phyloP scores from a whole-genome alignment of 2,113 vertebrate species.

The Noctilio leporinus region DNA sequence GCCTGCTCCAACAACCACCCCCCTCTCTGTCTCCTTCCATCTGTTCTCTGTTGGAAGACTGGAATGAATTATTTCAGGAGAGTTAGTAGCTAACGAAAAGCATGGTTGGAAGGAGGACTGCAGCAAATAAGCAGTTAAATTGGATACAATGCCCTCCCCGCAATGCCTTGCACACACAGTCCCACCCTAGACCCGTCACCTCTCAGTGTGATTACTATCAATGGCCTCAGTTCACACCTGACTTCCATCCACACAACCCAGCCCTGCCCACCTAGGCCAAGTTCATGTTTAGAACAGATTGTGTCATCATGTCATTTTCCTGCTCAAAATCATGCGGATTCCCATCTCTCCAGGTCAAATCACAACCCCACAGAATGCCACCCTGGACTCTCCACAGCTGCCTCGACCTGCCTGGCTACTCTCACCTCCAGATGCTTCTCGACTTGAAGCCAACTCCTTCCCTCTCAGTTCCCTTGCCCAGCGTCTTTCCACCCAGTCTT shows the following conservation, averaged over 20 bases:
- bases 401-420: background rate
- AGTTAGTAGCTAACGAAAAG: slow-evolving; percentile 53
- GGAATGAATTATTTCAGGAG: slow-evolving; percentile 16
- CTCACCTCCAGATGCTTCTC: background rate
- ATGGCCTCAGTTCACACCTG: background rate
- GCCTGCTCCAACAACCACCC: background rate
- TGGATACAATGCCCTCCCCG: background rate
- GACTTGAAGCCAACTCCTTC: background rate
- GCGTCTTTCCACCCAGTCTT: background rate
- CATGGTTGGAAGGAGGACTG: slow-evolving; percentile 21
- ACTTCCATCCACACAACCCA: background rate
- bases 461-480: background rate
- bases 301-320: background rate
- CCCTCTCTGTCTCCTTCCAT: background rate
- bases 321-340: background rate
- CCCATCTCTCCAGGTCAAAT: background rate
- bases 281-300: background rate
- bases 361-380: background rate
- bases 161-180: slow-evolving; percentile 11
- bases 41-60: slow-evolving; percentile 19
- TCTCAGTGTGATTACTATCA: slow-evolving; percentile 53
- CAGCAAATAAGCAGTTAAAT: slow-evolving; percentile 52
- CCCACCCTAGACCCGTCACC: background rate
- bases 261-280: background rate
- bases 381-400: background rate